A percentile compares a stretch with the other conserved stretches of the same genome.
phyloP scores from a whole-genome alignment of 2,888 invertebrate species.

The Empis stercorea region DNA sequence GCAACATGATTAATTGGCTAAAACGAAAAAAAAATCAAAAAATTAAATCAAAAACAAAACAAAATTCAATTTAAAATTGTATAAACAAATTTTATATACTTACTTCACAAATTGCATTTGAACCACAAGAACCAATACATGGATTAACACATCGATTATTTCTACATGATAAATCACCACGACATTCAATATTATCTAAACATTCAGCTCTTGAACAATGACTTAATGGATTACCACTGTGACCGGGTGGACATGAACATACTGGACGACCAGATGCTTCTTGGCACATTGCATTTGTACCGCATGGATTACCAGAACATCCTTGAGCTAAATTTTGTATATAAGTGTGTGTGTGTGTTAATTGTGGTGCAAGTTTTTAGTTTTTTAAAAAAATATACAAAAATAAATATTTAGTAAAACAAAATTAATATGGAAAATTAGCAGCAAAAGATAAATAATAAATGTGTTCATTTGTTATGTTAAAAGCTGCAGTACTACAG shows the following conservation, averaged over 20 bases:
- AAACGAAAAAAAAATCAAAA: constrained; percentile 3
- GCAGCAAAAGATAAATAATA: too few relatives aligned
- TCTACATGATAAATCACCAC: constrained; percentile 54
- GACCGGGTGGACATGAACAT: constrained; percentile 65
- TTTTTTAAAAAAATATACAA: too few relatives aligned
- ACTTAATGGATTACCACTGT: constrained; percentile 65
- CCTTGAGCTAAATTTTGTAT: constrained; percentile 19
- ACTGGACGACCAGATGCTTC: constrained; percentile 57
- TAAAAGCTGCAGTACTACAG: too few relatives aligned
- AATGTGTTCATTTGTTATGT: too few relatives aligned
- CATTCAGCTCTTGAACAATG: constrained; percentile 64
- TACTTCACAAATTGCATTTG: constrained; percentile 63
- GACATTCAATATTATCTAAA: constrained; percentile 65
- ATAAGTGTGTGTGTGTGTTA: neutral
- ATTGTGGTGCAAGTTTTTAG: neutral
- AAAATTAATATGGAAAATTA: too few relatives aligned
- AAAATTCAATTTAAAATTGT: too few relatives aligned
- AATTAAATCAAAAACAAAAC: too few relatives aligned
- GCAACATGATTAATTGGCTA: constrained; percentile 59
- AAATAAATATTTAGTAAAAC: too few relatives aligned
- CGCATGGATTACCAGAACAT: constrained; percentile 50
- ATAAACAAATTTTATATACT: constrained; percentile 18
- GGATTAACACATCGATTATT: constrained; percentile 62
- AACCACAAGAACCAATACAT: constrained; percentile 62
- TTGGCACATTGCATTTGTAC: constrained; percentile 54